Base-by-base conservation (phyloP, 1,140 invertebrate genomes). In the Drosophila pseudoananassae region DNA sequence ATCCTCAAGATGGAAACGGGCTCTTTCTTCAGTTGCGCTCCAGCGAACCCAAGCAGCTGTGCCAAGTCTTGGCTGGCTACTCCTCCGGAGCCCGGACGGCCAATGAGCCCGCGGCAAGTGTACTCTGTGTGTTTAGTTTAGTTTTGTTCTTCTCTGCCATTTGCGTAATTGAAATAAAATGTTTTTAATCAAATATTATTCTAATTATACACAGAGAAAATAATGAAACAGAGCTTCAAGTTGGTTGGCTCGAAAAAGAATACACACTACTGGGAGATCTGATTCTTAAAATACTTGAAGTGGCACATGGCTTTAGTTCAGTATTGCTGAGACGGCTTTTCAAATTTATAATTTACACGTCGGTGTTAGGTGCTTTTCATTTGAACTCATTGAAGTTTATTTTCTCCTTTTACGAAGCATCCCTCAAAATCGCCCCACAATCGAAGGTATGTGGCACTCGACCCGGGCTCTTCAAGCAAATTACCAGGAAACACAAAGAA, bases 121-220 rank as follows among this genome's bases (percentile, higher is more conserved):
- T 66, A 73, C 78, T 56, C 78, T 73, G 73, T 27, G 69, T 82
- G 79, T 74, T 82, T 69, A 78, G 74, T 78, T 82, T 52, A 7
- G 27, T 23, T 52, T 38, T 27, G 31, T 38, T 47, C 23, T 64
- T 52, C 56, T 53, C 54, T 69, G 59, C 61, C 56, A 69, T 57
- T 75, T 61, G 66, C 72, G 63, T 79, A 89, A 88, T 88, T 88
- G 84, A 88, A 88, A 88, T 88, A 88, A 88, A 88, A 88, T 87
- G 78, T 88, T 88, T 76, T 63, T 70, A 83, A 77, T 83, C 68
- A 83, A 88, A 88, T 88, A 83, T 88, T 88, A 88, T 88, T 88
- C 78, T 81, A 88, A 88, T 88, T 88, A 88, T 72, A 49, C 71
- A 64, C 71, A 77, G 72, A 56, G 68, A 88, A 82, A 88, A 79